These are phyloP conservation scores for Andrena haemorrhoa DNA, from an alignment of 2,888 invertebrate species.

Conservation along the genomic window DNA sequence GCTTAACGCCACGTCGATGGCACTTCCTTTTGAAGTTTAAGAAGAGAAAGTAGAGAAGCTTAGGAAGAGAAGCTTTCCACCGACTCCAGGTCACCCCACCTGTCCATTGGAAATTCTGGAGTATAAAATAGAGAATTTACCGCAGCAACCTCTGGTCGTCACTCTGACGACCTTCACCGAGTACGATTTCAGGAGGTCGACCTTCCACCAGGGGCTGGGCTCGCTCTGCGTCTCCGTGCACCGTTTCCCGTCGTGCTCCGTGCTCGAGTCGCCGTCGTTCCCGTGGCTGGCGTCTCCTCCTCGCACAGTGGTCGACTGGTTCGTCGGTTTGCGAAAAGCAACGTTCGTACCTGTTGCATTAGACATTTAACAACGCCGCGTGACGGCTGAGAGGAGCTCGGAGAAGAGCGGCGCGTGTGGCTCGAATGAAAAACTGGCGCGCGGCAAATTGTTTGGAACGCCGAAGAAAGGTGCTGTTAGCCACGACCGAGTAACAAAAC, in stretches of 20 bases:
- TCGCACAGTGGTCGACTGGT: slow-evolving; percentile 95
- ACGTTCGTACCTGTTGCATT: slow-evolving; percentile 91
- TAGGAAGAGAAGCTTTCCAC: no score
- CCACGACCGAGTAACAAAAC: slow-evolving; percentile 38
- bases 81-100: no score
- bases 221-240: slow-evolving; percentile 96
- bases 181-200: slow-evolving; percentile 93
- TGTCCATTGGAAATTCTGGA: background rate
- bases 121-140: slow-evolving; percentile 82
- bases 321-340: slow-evolving; percentile 94
- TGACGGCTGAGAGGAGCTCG: background rate
- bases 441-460: slow-evolving; percentile 30
- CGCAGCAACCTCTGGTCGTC: slow-evolving; percentile 93
- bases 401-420: background rate
- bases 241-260: slow-evolving; percentile 94
- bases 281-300: slow-evolving; percentile 94
- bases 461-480: slow-evolving; percentile 32
- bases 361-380: background rate
- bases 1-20: no score
- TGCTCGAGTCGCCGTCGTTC: slow-evolving; percentile 94
- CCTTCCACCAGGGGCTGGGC: slow-evolving; percentile 97
- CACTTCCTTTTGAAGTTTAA: no score
- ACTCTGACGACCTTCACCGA: slow-evolving; percentile 94
- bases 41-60: no score
- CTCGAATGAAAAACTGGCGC: slow-evolving; percentile 1